Percentiles rank a stretch among this genome's conserved stretches.
Evolutionary conservation across 1,140 invertebrate genomes (phyloP).

Genomic region (Muscidifurax raptorellus): DNA sequence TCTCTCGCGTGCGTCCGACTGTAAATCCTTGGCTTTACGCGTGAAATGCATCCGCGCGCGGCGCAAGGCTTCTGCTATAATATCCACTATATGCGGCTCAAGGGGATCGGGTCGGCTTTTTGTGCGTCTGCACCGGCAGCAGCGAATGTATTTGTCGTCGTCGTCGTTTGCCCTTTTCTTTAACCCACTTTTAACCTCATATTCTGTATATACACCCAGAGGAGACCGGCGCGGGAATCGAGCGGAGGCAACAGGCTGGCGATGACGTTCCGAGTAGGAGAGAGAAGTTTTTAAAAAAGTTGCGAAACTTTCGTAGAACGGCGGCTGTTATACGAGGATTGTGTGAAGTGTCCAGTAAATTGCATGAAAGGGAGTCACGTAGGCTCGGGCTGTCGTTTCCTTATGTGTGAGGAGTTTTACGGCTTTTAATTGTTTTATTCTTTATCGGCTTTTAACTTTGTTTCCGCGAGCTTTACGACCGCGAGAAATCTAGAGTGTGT

Average conservation of each 20-base stretch:
- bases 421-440: neutral
- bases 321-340: neutral
- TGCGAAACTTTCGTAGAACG: neutral
- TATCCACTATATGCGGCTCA: neutral
- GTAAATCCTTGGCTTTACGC: constrained; percentile 39
- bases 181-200: constrained; percentile 28
- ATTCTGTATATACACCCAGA: neutral
- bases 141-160: neutral
- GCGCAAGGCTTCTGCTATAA: neutral
- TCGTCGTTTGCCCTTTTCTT: constrained; percentile 37
- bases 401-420: constrained; percentile 4
- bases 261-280: neutral
- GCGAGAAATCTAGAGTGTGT: too few relatives aligned
- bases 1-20: neutral
- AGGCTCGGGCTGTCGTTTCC: neutral
- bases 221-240: neutral
- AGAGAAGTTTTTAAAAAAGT: constrained; percentile 7
- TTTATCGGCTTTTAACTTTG: neutral
- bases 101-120: constrained; percentile 19
- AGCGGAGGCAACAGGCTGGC: neutral
- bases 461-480: neutral
- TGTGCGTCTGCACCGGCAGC: neutral
- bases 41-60: constrained; percentile 10
- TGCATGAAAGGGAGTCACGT: neutral
- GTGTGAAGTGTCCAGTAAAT: neutral